phyloP scores from a whole-genome alignment of 2,888 invertebrate genomes.

The Ecdyonurus torrentis region DNA sequence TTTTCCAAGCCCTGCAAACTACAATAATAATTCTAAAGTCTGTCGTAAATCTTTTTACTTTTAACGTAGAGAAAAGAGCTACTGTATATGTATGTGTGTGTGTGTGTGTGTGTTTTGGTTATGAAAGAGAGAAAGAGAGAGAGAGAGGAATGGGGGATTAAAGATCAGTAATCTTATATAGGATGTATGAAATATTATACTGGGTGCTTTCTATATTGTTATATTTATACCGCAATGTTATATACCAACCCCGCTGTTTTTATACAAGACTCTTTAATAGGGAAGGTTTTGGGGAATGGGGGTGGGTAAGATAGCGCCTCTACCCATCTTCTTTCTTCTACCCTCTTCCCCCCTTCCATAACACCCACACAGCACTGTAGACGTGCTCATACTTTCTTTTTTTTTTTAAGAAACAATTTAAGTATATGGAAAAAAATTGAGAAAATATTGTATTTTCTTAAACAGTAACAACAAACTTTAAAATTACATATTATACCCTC shows the following conservation, averaged over 20 bases:
- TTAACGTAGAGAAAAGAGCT: background rate
- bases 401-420: background rate
- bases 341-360: background rate
- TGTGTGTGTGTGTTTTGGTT: too few relatives aligned
- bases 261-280: background rate
- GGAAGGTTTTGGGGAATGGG: background rate
- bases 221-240: background rate
- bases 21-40: conserved; percentile 2
- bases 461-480: background rate
- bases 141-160: background rate
- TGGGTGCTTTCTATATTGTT: background rate
- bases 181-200: conserved; percentile 1
- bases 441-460: background rate
- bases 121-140: background rate
- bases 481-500: background rate
- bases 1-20: background rate
- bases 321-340: background rate
- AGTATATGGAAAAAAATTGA: background rate
- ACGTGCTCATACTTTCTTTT: background rate
- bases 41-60: background rate
- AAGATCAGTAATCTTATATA: conserved; percentile 1
- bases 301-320: background rate
- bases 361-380: background rate
- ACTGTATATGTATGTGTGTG: background rate
- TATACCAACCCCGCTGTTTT: background rate